phyloP scores from a whole-genome alignment of 2,113 vertebrate genomes.

The Cisticola juncidis region DNA sequence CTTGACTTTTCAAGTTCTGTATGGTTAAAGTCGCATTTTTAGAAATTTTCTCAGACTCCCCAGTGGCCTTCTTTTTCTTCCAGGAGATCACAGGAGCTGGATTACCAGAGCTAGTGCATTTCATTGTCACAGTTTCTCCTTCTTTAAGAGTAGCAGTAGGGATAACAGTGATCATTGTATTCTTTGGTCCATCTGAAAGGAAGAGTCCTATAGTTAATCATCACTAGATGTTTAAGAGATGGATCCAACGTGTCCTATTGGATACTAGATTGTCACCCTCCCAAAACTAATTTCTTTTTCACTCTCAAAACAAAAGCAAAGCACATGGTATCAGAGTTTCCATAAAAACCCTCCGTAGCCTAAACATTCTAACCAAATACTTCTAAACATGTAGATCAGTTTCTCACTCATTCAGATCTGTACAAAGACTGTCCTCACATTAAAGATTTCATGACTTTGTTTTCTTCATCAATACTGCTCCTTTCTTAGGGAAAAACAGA shows the following conservation, averaged over 20 bases:
- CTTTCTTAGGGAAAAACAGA: neutral
- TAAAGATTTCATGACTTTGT: neutral
- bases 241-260: neutral
- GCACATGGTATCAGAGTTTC: neutral
- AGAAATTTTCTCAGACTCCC: conserved; percentile 24
- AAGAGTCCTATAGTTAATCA: neutral
- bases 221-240: neutral
- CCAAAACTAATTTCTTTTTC: neutral
- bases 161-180: conserved; percentile 44
- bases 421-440: neutral
- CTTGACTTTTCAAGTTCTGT: conserved; percentile 51
- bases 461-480: neutral
- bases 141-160: conserved; percentile 61
- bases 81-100: conserved; percentile 68
- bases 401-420: neutral
- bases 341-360: neutral
- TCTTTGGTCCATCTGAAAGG: conserved; percentile 67
- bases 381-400: neutral
- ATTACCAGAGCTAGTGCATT: conserved; percentile 66
- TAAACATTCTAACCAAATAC: neutral
- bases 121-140: conserved; percentile 68
- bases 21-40: conserved; percentile 58
- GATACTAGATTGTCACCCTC: neutral
- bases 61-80: conserved; percentile 29
- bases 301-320: neutral